Evolutionary conservation across 2,888 invertebrate species (phyloP), one percentile per base, ranked within the genome.

Genomic region (Eupsilia transversa): DNA sequence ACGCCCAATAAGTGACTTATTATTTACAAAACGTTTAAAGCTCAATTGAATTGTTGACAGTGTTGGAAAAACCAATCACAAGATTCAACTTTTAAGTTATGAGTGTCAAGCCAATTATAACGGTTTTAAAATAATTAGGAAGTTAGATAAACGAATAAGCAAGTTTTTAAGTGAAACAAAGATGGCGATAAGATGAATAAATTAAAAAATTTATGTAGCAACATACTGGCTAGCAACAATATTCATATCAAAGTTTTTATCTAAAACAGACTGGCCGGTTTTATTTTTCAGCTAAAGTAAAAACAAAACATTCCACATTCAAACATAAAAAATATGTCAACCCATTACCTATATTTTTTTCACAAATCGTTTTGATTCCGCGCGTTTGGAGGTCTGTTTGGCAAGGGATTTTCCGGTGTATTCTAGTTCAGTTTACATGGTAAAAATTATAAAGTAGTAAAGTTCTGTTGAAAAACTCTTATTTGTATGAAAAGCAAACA

Each of bases 161-260:
- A 57, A 49, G 80, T 79, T 79, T 71, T 56, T 49, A 57, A 41
- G 1, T 61, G 46, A 60, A 56, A 80, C 74, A 77, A 80, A 74
- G 33, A 65, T 60, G 64, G 64, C 54, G 20, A 10, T 65, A 38
- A 60, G 46, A 43, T 65, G 80, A 60, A 77, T 78, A 65, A 74
- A 61, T 74, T 81, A 74, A 49, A 61, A 20, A 14, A 17, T 54
- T 33, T 52, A 54, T 27, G 23, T 33, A 23, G 27, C 41, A 65
- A 49, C 41, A 20, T 20, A 23, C 38, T 74, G 38, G n/a, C 65
- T 49, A 30, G 49, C 49, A 41, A 74, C 10, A 63, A 79, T 20
- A 41, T 43, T 27, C 1, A 0, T 54, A 80, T 33, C 43, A 41
- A 20, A 12, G n/a, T 60, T 66, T 54, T 59, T n/a, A 60, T 60